phyloP scores from a whole-genome alignment of 2,888 invertebrate species.

The Disparrhopalites patrizii region DNA sequence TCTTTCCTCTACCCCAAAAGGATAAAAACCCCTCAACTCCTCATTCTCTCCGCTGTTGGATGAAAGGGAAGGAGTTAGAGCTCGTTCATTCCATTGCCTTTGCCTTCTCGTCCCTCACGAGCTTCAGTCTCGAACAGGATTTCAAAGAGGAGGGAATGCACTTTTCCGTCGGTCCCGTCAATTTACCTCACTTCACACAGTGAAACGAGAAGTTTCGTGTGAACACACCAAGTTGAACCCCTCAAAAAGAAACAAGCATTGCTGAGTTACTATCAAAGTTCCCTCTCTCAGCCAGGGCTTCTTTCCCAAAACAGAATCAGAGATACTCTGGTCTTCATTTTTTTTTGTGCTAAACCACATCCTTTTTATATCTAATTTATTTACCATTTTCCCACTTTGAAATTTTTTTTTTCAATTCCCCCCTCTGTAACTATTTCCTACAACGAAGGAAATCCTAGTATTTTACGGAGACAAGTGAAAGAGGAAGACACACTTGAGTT shows the following conservation, averaged over 20 bases:
- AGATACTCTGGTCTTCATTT: not conserved
- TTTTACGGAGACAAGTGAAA: no score
- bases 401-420: not conserved
- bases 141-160: slow-evolving; percentile 20
- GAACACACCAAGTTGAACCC: no score
- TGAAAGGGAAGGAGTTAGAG: slow-evolving; percentile 3
- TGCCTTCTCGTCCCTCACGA: slow-evolving; percentile 7
- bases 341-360: no score
- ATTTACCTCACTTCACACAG: slow-evolving; percentile 6
- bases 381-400: not conserved
- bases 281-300: no score
- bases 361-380: not conserved
- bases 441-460: not conserved
- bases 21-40: slow-evolving; percentile 29
- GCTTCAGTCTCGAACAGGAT: slow-evolving; percentile 25
- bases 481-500: no score
- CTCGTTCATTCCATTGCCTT: not conserved
- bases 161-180: slow-evolving; percentile 19
- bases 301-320: not conserved
- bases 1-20: slow-evolving; percentile 19
- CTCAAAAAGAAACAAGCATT: not conserved
- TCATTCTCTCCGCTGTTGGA: slow-evolving; percentile 8
- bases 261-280: not conserved
- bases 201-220: no score
- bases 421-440: not conserved